phyloP scores from a whole-genome alignment of 2,113 vertebrate species.

The Nothoprocta perdicaria region DNA sequence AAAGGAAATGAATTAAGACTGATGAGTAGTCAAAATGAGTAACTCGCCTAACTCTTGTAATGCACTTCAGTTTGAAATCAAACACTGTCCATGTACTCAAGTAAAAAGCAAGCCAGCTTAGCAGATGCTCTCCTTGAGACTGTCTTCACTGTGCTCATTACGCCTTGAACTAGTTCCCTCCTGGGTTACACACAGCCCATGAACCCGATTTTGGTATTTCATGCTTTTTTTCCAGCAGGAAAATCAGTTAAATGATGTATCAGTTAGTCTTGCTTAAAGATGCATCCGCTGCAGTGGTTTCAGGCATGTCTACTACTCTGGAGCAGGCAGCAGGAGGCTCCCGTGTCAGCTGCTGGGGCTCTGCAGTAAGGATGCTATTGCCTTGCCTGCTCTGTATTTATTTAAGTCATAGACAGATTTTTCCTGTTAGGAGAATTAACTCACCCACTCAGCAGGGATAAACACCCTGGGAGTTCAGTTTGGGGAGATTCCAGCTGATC shows the following conservation, averaged over 20 bases:
- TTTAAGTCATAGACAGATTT: neutral
- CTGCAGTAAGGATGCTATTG: fast-evolving
- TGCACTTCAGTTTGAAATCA: neutral
- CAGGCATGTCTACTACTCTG: fast-evolving
- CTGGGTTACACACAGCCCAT: neutral
- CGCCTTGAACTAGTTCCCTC: neutral
- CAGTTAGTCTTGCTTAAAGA: neutral
- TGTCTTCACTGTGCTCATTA: neutral
- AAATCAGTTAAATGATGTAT: neutral
- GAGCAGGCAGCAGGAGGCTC: neutral
- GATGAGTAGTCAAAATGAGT: neutral
- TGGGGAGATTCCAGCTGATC: neutral
- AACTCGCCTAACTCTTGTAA: neutral
- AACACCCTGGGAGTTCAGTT: neutral
- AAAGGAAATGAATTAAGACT: neutral
- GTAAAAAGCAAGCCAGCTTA: neutral
- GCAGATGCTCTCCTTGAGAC: neutral
- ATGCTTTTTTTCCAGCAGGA: neutral
- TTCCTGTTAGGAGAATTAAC: neutral
- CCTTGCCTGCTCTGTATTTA: neutral
- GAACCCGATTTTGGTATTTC: neutral
- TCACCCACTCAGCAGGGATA: neutral
- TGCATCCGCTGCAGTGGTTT: neutral
- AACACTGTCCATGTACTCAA: neutral
- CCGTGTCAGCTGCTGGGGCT: neutral